Conservation (phyloP, 2,888 invertebrate genomes). For the Phortica magna region DNA sequence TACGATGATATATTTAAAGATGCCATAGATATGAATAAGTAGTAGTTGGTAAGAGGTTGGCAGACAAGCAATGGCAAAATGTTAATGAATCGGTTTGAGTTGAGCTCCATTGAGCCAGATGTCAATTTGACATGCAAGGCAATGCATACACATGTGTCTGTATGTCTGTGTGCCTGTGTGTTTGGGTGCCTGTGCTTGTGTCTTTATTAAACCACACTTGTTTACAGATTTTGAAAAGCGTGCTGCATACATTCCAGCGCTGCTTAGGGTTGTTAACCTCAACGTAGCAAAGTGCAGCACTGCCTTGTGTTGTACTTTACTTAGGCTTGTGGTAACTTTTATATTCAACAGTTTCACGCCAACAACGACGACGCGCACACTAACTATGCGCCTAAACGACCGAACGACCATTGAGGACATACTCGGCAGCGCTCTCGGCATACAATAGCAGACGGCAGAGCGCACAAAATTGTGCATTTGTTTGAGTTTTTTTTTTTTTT, state of each 20-base stretch:
- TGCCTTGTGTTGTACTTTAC: neutral
- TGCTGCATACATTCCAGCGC: slow-evolving; percentile 60
- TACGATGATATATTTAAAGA: too few relatives aligned
- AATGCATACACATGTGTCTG: neutral
- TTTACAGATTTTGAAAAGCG: slow-evolving; percentile 64
- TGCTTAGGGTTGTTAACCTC: slow-evolving; percentile 62
- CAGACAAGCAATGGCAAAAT: too few relatives aligned
- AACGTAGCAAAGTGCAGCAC: slow-evolving; percentile 13
- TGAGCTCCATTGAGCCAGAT: neutral
- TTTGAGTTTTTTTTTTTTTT: neutral
- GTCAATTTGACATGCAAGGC: slow-evolving; percentile 13
- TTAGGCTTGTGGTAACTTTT: neutral
- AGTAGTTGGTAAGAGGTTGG: too few relatives aligned
- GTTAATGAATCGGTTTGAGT: too few relatives aligned
- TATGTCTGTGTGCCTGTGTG: neutral
- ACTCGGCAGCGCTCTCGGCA: neutral
- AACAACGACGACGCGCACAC: neutral
- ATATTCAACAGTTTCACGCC: slow-evolving; percentile 24
- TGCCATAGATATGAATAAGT: too few relatives aligned
- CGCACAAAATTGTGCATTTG: slow-evolving; percentile 1
- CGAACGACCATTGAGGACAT: neutral
- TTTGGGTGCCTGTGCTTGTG: slow-evolving; percentile 44
- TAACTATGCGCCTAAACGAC: neutral
- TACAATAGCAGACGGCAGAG: neutral
- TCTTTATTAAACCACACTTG: slow-evolving; percentile 60